These are phyloP conservation scores for Octopus sinensis DNA, from an alignment of 1,140 invertebrate species.

Conservation along the genomic window DNA sequence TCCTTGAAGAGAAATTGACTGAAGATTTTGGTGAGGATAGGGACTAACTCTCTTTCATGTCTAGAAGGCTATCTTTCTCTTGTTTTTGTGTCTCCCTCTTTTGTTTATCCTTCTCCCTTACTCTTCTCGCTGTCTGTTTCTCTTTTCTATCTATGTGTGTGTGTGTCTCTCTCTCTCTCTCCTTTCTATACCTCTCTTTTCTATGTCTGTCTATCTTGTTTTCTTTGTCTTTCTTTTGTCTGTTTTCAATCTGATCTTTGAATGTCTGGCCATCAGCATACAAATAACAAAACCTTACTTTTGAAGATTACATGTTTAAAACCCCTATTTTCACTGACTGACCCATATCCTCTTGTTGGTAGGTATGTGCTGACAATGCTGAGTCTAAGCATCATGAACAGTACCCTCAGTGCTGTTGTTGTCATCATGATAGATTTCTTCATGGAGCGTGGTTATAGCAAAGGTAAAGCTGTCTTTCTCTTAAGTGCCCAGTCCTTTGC, in stretches of 20 bases:
- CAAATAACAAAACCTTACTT: not conserved
- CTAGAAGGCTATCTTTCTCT: not conserved
- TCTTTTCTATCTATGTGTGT: not conserved
- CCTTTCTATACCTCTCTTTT: not conserved
- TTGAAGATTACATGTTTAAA: no score
- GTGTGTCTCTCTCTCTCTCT: not conserved
- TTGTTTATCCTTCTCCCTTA: not conserved
- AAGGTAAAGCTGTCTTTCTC: not conserved
- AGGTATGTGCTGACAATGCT: not conserved
- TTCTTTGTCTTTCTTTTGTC: not conserved
- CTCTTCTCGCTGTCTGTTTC: not conserved
- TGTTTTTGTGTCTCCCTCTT: not conserved
- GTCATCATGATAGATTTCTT: not conserved
- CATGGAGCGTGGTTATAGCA: not conserved
- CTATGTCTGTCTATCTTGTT: not conserved
- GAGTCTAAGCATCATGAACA: not conserved
- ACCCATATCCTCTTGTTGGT: not conserved
- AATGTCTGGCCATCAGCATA: not conserved
- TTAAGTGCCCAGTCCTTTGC: not conserved
- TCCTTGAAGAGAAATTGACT: no score
- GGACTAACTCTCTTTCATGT: not conserved
- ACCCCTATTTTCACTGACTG: no score
- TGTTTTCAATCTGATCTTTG: not conserved
- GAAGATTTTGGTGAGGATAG: no score
- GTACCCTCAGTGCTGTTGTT: not conserved